phyloP scores from a whole-genome alignment of 2,797 vertebrate genomes.

The Acridotheres tristis region DNA sequence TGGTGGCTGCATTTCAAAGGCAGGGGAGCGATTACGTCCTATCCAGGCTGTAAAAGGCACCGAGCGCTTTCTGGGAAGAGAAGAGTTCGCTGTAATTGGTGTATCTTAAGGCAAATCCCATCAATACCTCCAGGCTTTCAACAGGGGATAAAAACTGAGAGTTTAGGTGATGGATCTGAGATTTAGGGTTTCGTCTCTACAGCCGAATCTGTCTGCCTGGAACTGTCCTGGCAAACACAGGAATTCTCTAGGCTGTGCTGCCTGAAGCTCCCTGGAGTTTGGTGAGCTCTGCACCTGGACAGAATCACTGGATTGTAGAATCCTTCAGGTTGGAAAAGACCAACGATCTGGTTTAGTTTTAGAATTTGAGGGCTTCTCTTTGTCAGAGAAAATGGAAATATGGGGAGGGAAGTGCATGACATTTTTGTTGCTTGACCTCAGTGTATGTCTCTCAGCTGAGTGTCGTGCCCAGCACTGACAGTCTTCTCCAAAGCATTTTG shows the following conservation, averaged over 20 bases:
- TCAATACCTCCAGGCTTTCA: not conserved
- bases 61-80: not conserved
- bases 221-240: not conserved
- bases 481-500: too few relatives aligned
- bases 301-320: fast-evolving
- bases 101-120: not conserved
- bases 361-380: too few relatives aligned
- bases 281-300: not conserved
- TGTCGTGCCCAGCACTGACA: too few relatives aligned
- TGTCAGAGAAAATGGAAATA: too few relatives aligned
- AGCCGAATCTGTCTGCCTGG: not conserved
- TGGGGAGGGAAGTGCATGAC: too few relatives aligned
- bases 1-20: constrained; percentile 63
- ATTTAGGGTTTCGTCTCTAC: not conserved
- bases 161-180: not conserved
- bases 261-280: not conserved
- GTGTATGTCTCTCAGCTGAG: too few relatives aligned
- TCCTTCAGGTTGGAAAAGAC: not conserved
- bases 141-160: not conserved
- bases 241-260: not conserved
- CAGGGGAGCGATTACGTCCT: not conserved
- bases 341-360: not conserved
- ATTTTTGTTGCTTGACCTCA: too few relatives aligned
- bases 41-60: constrained; percentile 13
- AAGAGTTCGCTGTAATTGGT: not conserved